Percentiles rank a stretch among this genome's conserved stretches.
Conservation (phyloP, 2,113 vertebrate genomes). For the Petrocephalus microphthalmus region DNA sequence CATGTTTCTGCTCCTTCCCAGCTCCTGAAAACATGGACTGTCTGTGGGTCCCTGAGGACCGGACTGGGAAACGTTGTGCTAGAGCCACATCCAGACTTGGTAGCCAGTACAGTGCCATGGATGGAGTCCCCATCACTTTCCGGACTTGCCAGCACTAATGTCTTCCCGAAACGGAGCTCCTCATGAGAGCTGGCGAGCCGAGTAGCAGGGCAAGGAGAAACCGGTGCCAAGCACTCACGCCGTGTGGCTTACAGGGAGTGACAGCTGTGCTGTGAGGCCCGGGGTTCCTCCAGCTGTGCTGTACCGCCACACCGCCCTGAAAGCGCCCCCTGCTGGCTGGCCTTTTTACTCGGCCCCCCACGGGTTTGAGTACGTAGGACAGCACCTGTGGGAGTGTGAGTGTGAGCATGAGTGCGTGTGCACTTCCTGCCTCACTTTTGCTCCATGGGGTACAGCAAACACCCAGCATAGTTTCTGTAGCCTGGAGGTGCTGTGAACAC, state of each 20-base stretch:
- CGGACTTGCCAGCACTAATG: background rate
- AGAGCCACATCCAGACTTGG: background rate
- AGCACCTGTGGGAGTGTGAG: background rate
- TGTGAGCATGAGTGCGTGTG: background rate
- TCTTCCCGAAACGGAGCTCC: background rate
- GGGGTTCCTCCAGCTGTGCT: background rate
- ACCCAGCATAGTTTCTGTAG: background rate
- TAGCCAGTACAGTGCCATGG: background rate
- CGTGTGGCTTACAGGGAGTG: background rate
- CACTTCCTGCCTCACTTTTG: background rate
- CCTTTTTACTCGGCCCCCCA: background rate
- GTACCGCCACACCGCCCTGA: background rate
- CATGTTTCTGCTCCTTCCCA: background rate
- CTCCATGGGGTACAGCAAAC: background rate
- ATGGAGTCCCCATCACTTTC: background rate
- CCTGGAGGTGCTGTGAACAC: background rate
- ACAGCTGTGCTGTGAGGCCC: background rate
- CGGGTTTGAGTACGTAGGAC: background rate
- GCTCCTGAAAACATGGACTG: background rate
- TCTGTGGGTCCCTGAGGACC: background rate
- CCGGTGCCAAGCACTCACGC: background rate
- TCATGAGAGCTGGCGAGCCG: background rate
- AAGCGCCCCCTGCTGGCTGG: background rate
- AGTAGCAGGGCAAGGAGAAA: background rate
- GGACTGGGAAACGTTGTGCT: background rate